Evolutionary conservation across 2,888 invertebrate species (phyloP).

Genomic region (Cryptocephalus primarius): DNA sequence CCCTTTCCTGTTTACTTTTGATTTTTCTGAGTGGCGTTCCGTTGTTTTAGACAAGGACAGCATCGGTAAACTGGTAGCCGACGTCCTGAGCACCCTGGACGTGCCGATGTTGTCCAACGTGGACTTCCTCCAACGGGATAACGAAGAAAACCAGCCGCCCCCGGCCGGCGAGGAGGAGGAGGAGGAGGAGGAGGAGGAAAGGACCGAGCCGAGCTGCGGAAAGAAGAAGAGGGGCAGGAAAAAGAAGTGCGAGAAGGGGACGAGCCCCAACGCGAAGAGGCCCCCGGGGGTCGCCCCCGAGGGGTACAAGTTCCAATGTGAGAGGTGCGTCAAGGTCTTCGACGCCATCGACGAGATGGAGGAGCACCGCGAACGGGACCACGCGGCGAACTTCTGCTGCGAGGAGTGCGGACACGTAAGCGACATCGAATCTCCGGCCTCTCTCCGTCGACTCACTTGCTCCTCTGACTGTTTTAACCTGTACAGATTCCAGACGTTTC

Average conservation of each 20-base stretch:
- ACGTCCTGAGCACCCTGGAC: conserved; percentile 31
- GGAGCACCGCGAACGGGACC: conserved; percentile 31
- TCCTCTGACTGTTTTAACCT: background rate
- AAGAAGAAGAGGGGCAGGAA: conserved; percentile 23
- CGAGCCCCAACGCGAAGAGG: conserved; percentile 16
- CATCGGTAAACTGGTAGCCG: conserved; percentile 32
- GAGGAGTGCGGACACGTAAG: conserved; percentile 36
- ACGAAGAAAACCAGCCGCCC: background rate
- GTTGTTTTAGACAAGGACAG: conserved; percentile 19
- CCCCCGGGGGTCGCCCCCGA: conserved; percentile 18
- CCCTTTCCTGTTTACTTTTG: no score
- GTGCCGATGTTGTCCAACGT: conserved; percentile 12
- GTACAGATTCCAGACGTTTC: no score
- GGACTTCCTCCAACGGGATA: background rate
- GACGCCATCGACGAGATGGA: conserved; percentile 29
- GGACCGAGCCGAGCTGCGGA: conserved; percentile 6
- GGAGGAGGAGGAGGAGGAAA: background rate
- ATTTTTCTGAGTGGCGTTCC: no score
- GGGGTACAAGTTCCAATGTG: conserved; percentile 35
- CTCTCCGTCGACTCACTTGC: no score
- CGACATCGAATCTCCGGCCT: background rate
- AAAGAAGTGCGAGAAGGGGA: conserved; percentile 24
- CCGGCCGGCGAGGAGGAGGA: conserved; percentile 1
- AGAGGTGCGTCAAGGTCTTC: conserved; percentile 31
- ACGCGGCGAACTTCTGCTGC: conserved; percentile 34